Evolutionary conservation across 2,113 vertebrate genomes (phyloP), one percentile per base, ranked within the genome.

Genomic region (Oplegnathus fasciatus): DNA sequence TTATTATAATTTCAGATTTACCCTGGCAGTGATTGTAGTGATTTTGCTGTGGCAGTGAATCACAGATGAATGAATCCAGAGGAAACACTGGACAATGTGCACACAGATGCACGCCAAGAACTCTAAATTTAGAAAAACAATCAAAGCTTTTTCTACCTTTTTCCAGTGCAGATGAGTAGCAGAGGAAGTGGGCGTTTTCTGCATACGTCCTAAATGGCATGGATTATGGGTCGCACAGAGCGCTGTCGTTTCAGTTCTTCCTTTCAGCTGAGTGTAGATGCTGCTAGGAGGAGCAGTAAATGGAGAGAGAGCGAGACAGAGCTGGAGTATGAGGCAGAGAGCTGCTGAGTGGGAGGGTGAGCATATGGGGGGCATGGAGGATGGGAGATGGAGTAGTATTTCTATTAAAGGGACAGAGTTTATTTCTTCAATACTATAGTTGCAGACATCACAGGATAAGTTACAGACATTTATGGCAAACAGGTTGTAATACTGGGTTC

Each of bases 391-490:
- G 60, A 87, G 87, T 90, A 83, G 75, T 90, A 83, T 76, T 86
- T 92, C 40, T 90, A 48, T 95, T 95, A 94, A 95, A 94, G 93
- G 50, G 79, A 86, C 85, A 93, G 86, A 37, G 64, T 82, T 73
- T 65, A 78, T 84, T 89, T 87, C 9, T 75, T 20, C n/a, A 40
- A 22, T 4, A 55, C 6, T 5, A 48, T 28, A 28, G 5, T 37
- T 18, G 15, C 28, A 11, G 6, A 54, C 1, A 34, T 42, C 46
- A 60, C 9, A 61, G 17, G 20, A 73, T 3, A 42, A 30, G 6
- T 37, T 26, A 7, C 11, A 57, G 8, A 74, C 15, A 26, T 64
- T n/a, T 65, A 10, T 24, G 18, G 54, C 50, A 48, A 40, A 57
- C 13, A 37, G 44, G 17, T 61, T 66, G 9, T 24, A 8, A 22